Base-by-base conservation (phyloP, 2,113 vertebrate species). In the Pollachius pollachius region DNA sequence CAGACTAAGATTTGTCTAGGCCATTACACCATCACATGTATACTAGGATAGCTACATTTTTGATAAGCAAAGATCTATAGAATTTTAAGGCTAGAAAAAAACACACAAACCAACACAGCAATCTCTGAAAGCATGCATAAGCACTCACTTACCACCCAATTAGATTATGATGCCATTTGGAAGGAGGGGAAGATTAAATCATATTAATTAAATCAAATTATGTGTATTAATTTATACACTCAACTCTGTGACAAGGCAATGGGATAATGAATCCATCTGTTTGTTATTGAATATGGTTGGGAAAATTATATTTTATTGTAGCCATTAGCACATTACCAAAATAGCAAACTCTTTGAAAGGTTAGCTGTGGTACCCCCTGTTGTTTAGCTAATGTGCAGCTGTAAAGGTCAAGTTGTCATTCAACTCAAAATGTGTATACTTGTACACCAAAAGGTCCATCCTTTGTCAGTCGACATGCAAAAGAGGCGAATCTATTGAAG, bases 61-160 rank as follows among this genome's bases (percentile, higher is more conserved):
- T 7, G 41, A 13, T 48, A 13, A 9, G 1, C 23, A 23, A 71
- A 23, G 56, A 65, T 37, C 17, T 11, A n/a, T n/a, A n/a, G n/a
- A 52, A 18, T 37, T 87, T 85, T 88, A 91, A 88, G 72, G 67
- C 58, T 79, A 21, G 81, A 75, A 76, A 73, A 73, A 94, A 93
- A 94, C 94, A 94, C 92, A 84, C 54, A 82, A 64, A 94, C 17
- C 62, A 56, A 82, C 74, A 76, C 7, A 62, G 90, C 91, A 90
- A 93, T 96, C 92, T 96, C 92, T 89, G 90, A 93, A 95, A 94
- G 91, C 97, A 97, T 99, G 96, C 97, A 96, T 59, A 82, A 91
- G 88, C 91, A 93, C 92, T 91, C 94, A 98, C 97, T 98, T 98
- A 99, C 96, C 97, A 96, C 94, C 95, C 89, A 89, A 92, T 95